Evolutionary conservation across 2,888 invertebrate species (phyloP).

Genomic region (Apoda limacodes): DNA sequence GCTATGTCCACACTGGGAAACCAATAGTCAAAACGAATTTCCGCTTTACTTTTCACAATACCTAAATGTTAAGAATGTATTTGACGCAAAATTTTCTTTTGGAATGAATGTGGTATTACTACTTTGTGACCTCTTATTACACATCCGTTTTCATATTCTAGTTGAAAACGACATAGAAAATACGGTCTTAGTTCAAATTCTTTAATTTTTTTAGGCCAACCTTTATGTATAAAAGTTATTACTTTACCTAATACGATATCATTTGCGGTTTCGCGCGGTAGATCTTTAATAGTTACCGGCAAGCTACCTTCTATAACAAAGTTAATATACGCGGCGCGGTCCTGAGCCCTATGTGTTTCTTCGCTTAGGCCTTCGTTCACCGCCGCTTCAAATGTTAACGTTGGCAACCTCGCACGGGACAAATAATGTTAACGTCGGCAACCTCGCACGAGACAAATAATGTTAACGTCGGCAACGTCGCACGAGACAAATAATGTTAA

Average conservation of each 20-base stretch:
- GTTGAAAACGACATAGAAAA: slow-evolving; percentile 9
- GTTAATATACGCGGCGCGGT: slow-evolving; percentile 9
- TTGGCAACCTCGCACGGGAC: not conserved
- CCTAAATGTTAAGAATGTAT: slow-evolving; percentile 19
- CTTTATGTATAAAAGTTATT: slow-evolving; percentile 6
- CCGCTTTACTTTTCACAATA: slow-evolving; percentile 23
- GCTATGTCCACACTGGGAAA: slow-evolving; percentile 14
- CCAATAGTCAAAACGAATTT: slow-evolving; percentile 20
- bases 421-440: not conserved
- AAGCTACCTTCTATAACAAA: slow-evolving; percentile 10
- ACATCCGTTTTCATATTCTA: slow-evolving; percentile 10
- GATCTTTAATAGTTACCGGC: slow-evolving; percentile 7
- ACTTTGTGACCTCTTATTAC: too few species aligned
- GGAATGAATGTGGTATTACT: slow-evolving; percentile 17
- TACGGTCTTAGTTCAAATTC: slow-evolving; percentile 9
- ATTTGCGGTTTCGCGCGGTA: slow-evolving; percentile 6
- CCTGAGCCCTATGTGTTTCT: not conserved
- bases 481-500: not conserved
- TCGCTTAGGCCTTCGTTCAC: not conserved
- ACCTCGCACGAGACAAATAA: not conserved
- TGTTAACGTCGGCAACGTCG: not conserved
- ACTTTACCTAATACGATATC: slow-evolving; percentile 7
- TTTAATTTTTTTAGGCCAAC: slow-evolving; percentile 12
- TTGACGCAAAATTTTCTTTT: slow-evolving; percentile 9
- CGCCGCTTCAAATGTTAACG: too few species aligned